These are phyloP conservation scores for Parotia lawesii DNA, from an alignment of 2,113 vertebrate species.

Conservation along the genomic window DNA sequence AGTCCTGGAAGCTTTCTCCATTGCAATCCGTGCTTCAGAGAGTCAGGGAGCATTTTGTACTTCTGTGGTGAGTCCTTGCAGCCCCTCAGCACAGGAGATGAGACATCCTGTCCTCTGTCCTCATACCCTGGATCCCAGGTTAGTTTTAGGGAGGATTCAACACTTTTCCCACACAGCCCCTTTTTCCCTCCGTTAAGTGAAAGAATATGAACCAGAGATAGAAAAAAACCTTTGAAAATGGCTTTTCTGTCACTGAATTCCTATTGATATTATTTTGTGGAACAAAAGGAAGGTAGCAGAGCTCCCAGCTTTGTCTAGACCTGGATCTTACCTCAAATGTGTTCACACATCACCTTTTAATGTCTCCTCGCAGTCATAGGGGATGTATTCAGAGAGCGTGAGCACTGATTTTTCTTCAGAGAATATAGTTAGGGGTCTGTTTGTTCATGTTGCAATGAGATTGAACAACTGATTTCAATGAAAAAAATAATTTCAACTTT, in stretches of 20 bases:
- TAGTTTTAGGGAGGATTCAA: not conserved
- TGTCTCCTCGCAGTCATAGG: not conserved
- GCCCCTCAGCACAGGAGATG: not conserved
- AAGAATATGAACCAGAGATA: not conserved
- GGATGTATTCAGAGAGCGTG: rapidly evolving
- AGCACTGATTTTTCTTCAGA: not conserved
- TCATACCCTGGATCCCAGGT: not conserved
- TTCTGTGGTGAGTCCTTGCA: not conserved
- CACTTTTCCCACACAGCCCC: rapidly evolving
- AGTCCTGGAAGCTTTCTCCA: conserved; percentile 41
- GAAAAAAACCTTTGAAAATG: not conserved
- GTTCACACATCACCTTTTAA: not conserved
- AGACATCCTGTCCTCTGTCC: not conserved
- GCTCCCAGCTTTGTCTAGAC: not conserved
- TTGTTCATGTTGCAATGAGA: not conserved
- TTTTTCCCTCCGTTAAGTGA: not conserved
- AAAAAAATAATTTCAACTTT: not conserved
- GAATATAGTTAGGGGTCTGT: not conserved
- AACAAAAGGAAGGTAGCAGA: not conserved
- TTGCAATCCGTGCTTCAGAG: not conserved
- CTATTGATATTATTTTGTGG: not conserved
- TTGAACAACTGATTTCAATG: not conserved
- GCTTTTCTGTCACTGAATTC: not conserved
- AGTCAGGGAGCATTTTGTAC: not conserved
- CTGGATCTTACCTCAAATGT: not conserved